phyloP scores from a whole-genome alignment of 1,140 invertebrate genomes.

The Meloidogyne hapla region DNA sequence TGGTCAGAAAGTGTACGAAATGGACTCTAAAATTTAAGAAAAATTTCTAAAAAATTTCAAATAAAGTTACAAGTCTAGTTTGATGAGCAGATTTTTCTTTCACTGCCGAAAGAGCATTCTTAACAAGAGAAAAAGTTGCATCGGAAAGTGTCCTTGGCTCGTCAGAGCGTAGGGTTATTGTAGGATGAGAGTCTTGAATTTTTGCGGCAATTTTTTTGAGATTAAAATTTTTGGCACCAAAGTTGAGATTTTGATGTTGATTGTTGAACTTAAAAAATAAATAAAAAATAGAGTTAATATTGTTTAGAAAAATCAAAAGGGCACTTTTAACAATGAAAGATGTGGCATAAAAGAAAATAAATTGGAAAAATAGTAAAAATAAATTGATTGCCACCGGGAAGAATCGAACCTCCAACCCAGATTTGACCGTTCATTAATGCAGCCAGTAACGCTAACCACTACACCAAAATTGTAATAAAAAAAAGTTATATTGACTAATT shows the following conservation, averaged over 20 bases:
- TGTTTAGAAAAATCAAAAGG: no score
- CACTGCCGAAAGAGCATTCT: not conserved
- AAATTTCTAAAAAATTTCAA: not conserved
- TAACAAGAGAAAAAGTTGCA: not conserved
- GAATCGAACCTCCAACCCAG: no score
- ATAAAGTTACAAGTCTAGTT: not conserved
- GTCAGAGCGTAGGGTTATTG: not conserved
- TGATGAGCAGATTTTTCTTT: not conserved
- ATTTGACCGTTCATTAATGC: no score
- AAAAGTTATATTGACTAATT: no score
- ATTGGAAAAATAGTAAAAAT: no score
- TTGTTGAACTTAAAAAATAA: not conserved
- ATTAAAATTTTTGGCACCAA: not conserved
- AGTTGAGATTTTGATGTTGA: not conserved
- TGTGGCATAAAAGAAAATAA: no score
- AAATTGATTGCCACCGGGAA: no score
- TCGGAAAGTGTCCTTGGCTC: not conserved
- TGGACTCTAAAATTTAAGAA: not conserved
- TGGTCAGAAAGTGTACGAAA: conserved; percentile 5
- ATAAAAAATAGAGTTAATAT: no score
- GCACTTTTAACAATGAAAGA: no score
- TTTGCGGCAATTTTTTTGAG: conserved; percentile 3
- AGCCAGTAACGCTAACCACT: no score
- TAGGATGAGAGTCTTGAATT: not conserved
- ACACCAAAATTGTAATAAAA: no score